Percentiles rank a stretch among this genome's conserved stretches.
Evolutionary conservation across 1,140 invertebrate genomes (phyloP).

Genomic region (Atopsyche davidsoni): DNA sequence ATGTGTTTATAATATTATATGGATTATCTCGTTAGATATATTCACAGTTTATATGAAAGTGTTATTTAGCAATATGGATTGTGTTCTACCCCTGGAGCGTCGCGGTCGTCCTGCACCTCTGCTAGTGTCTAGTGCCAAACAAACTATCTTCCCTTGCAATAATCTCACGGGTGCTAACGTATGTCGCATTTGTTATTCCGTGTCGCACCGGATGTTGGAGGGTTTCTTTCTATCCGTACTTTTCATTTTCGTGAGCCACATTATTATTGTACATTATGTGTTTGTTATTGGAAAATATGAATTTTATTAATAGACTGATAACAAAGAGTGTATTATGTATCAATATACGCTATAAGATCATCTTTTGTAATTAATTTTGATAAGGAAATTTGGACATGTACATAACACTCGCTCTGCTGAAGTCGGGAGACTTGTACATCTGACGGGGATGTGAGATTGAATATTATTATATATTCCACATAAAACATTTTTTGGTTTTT

Average conservation of each 20-base stretch:
- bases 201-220: conserved; percentile 6
- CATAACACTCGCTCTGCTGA: conserved; percentile 21
- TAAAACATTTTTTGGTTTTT: conserved; percentile 7
- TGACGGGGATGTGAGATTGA: conserved; percentile 22
- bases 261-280: conserved; percentile 22
- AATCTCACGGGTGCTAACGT: conserved; percentile 13
- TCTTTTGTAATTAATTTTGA: conserved; percentile 31
- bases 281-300: conserved; percentile 29
- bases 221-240: conserved; percentile 9
- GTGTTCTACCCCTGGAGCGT: neutral
- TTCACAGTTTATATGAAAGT: neutral
- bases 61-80: neutral
- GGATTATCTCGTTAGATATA: neutral
- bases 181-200: conserved; percentile 4
- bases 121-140: conserved; percentile 21
- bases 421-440: conserved; percentile 23
- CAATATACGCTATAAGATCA: conserved; percentile 17
- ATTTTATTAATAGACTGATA: conserved; percentile 28
- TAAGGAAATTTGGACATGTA: conserved; percentile 29
- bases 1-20: conserved; percentile 22
- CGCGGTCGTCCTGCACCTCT: neutral
- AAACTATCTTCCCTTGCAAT: conserved; percentile 10
- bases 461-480: conserved; percentile 30
- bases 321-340: conserved; percentile 23
- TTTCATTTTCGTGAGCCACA: conserved; percentile 22